A percentile compares a stretch with the other conserved stretches of the same genome.
These are phyloP conservation scores for Sebastes umbrosus DNA, from an alignment of 2,797 vertebrate species.

Conservation along the genomic window DNA sequence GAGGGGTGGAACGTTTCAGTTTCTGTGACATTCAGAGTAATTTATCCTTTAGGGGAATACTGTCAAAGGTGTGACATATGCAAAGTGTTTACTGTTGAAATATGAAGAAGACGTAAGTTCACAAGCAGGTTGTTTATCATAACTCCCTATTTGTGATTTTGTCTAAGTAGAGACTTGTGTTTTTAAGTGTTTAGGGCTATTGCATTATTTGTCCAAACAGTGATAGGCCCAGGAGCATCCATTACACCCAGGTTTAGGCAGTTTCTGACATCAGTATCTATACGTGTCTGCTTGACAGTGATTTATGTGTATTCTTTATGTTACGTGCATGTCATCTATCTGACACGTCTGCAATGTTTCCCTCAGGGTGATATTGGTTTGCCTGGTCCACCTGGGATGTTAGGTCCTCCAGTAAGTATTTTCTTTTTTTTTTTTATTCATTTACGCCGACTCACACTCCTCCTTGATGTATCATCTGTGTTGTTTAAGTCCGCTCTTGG, in stretches of 20 bases:
- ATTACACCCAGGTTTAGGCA: background rate
- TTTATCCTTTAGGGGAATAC: constrained; percentile 31
- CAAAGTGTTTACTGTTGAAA: constrained; percentile 26
- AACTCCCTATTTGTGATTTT: constrained; percentile 11
- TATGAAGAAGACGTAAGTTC: constrained; percentile 3
- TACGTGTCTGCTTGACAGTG: constrained; percentile 23
- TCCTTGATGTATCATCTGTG: constrained; percentile 35
- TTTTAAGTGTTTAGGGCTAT: background rate
- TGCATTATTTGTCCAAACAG: constrained; percentile 1
- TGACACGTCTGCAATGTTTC: constrained; percentile 50
- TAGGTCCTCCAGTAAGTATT: constrained; percentile 86
- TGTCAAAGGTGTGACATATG: constrained; percentile 26
- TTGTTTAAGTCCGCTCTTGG: constrained; percentile 43
- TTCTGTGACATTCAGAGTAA: constrained; percentile 36
- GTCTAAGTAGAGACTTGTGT: background rate
- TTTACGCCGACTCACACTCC: background rate
- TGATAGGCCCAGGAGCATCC: background rate
- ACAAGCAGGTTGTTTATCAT: constrained; percentile 35
- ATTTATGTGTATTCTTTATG: constrained; percentile 31
- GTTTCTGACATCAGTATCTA: background rate
- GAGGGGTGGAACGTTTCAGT: constrained; percentile 20
- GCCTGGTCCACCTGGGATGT: constrained; percentile 84
- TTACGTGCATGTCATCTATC: constrained; percentile 11
- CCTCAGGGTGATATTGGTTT: constrained; percentile 92
- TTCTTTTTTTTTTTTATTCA: background rate